Evolutionary conservation across 1,140 invertebrate genomes (phyloP), one percentile per base, ranked within the genome.

Genomic region (Argopecten irradians): DNA sequence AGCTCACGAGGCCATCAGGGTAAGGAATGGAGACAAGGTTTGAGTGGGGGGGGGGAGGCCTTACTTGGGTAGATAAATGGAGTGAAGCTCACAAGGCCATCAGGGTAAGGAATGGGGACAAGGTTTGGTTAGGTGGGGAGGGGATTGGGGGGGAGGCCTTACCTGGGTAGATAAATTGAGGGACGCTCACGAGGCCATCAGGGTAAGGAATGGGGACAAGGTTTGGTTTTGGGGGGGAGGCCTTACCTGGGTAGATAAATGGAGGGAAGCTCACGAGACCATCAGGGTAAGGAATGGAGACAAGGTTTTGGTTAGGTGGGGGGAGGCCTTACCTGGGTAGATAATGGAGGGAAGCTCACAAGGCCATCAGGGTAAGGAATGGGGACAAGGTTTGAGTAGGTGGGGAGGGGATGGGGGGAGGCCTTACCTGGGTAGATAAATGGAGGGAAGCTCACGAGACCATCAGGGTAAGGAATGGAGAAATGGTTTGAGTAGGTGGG

Each of bases 31-130:
- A 8, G 43, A 3, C n/a, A 86, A 11, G 8, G 28, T 3, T 22
- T 11, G 43, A 22, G 43, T 19, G 22, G 43, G n/a, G 55, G 55
- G n/a, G 22, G n/a, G 43, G 55, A 71, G 55, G 16, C n/a, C n/a
- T n/a, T n/a, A 91, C 90, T 22, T 94, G 94, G 94, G 90, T 92
- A 89, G 91, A 93, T 84, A 95, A 95, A 89, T 95, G 94, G 94
- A 91, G 89, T 34, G 93, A 94, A 46, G 92, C 94, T 36, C 93
- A 93, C 41, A 92, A 93, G 83, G 91, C 94, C n/a, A 93, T 95
- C 71, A 92, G 89, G 89, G 92, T 92, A 88, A 87, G 82, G n/a
- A n/a, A 39, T 87, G 36, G 16, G 2, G 43, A 3, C n/a, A 86
- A 11, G 8, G 28, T 3, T 22, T 11, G 43, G 43, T 13, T 19